Conservation (phyloP, 1,140 invertebrate species). For the Saccostrea cuccullata region DNA sequence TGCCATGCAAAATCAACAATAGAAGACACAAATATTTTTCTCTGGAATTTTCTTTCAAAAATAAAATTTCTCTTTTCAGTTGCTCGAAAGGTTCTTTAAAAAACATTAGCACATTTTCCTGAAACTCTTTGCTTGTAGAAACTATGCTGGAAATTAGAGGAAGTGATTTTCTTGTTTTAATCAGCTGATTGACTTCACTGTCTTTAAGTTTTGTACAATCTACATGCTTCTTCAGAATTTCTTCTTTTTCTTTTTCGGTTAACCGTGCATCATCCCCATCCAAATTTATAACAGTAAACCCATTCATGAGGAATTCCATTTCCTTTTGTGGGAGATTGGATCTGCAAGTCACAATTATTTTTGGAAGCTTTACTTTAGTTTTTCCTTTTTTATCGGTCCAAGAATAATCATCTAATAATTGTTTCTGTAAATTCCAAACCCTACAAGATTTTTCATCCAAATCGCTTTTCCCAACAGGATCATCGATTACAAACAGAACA, state of each 20-base stretch:
- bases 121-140: background rate
- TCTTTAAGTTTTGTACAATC: background rate
- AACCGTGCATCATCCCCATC: background rate
- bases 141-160: background rate
- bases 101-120: background rate
- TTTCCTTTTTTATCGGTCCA: background rate
- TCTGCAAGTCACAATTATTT: conserved; percentile 1
- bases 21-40: background rate
- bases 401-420: background rate
- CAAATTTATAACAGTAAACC: background rate
- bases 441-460: background rate
- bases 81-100: background rate
- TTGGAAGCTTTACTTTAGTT: background rate
- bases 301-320: background rate
- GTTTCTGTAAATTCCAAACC: background rate
- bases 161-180: background rate
- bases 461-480: background rate
- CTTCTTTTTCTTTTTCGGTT: background rate
- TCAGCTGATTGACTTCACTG: background rate
- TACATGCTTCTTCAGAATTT: background rate
- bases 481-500: background rate
- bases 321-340: background rate
- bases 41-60: background rate
- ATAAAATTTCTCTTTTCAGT: background rate
- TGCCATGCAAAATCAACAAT: background rate